Evolutionary conservation across 2,113 vertebrate genomes (phyloP), one percentile per base, ranked within the genome.

Genomic region (Mormyrus iriodes): DNA sequence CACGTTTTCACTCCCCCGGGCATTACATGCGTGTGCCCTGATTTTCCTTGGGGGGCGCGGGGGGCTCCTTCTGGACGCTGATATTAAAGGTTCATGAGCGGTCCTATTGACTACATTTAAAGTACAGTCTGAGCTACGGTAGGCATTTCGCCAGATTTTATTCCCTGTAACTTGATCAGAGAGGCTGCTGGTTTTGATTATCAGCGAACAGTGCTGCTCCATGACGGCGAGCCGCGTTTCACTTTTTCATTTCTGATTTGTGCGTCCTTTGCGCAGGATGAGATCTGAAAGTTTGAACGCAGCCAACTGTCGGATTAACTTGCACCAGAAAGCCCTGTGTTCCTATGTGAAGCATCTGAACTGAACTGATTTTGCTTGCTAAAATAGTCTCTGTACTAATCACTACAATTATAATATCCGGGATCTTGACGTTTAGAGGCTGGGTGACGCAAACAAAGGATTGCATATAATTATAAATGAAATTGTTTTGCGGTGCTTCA

Each of bases 401-500:
- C n/a, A 69, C 10, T 69, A n/a, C 61, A 31, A 31, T 69, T 31
- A n/a, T 69, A 69, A 69, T 69, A 31, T 31, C n/a, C 10, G 61
- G 9, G 3, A 69, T 69, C 12, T 27, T 31, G 27, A 31, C 9
- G 12, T 69, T 69, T 69, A 10, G 27, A 31, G 61, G 27, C 27
- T 69, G 27, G 27, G 27, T 31, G 61, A 69, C 3, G 61, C 61
- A 69, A 69, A 69, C 61, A 12, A 69, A 2, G 27, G 61, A 69
- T 6, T 79, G 73, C 35, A 35, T 79, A 42, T 39, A 19, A 42
- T 79, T n/a, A 19, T 84, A 86, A 91, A 90, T 94, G 91, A 95
- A 94, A 95, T 93, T 95, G 91, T 96, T 96, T 96, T 96, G 93
- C 96, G 95, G 93, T 96, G 88, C 98, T 98, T 95, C 95, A 99